Evolutionary conservation across 2,113 vertebrate genomes (phyloP).

Genomic region (Bubo scandiacus): DNA sequence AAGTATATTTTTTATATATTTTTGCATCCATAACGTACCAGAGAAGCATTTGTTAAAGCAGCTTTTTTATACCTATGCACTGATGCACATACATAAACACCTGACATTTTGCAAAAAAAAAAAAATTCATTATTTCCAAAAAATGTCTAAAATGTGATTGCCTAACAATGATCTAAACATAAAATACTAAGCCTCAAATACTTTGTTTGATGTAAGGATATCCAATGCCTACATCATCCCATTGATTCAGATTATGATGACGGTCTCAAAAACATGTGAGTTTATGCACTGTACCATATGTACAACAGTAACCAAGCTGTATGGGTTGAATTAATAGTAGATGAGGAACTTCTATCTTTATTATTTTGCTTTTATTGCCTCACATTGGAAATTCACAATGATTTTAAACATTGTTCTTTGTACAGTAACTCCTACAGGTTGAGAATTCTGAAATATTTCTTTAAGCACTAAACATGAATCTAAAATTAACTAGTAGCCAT

Average conservation of each 20-base stretch:
- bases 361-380: not conserved
- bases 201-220: not conserved
- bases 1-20: not conserved
- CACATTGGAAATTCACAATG: not conserved
- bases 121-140: not conserved
- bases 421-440: not conserved
- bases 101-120: not conserved
- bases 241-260: accelerated
- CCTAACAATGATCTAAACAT: not conserved
- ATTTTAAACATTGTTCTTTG: not conserved
- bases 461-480: not conserved
- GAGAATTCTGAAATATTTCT: not conserved
- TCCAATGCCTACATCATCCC: not conserved
- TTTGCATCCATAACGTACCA: not conserved
- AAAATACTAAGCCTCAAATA: not conserved
- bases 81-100: not conserved
- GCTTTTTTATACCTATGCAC: not conserved
- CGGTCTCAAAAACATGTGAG: not conserved
- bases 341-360: not conserved
- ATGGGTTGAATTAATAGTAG: not conserved
- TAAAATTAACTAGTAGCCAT: not conserved
- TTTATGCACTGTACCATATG: accelerated
- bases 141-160: not conserved
- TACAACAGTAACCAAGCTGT: no score
- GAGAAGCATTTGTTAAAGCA: not conserved